phyloP scores from a whole-genome alignment of 2,797 vertebrate species.

The Jordanella pulchra region DNA sequence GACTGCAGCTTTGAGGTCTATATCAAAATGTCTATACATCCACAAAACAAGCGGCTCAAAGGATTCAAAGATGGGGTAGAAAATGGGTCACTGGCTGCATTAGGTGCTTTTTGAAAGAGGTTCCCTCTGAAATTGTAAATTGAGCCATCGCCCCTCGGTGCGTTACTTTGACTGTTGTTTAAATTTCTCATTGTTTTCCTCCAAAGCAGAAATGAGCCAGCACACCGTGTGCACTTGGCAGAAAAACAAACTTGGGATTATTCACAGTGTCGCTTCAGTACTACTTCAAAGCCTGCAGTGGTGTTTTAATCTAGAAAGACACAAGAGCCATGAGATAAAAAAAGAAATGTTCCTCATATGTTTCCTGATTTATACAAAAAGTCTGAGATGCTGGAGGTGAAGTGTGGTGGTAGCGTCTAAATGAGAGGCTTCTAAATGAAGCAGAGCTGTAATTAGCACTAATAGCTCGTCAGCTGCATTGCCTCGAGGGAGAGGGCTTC shows the following conservation, averaged over 20 bases:
- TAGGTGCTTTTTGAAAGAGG: constrained; percentile 53
- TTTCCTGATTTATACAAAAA: constrained; percentile 50
- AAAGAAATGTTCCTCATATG: constrained; percentile 34
- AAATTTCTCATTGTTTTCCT: constrained; percentile 54
- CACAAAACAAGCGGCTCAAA: constrained; percentile 58
- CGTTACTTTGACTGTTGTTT: constrained; percentile 22
- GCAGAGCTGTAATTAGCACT: constrained; percentile 79
- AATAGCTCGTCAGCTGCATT: constrained; percentile 73
- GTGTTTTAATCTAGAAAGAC: constrained; percentile 65
- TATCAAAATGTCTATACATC: constrained; percentile 29
- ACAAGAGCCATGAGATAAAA: constrained; percentile 40
- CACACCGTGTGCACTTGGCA: constrained; percentile 40
- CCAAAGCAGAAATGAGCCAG: constrained; percentile 33
- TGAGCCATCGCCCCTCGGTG: constrained; percentile 46
- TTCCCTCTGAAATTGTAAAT: constrained; percentile 52
- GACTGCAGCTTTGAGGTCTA: constrained; percentile 61
- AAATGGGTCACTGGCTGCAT: constrained; percentile 73
- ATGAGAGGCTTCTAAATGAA: constrained; percentile 77
- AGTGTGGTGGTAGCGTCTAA: constrained; percentile 64
- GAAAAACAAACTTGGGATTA: constrained; percentile 44
- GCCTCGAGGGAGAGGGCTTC: constrained; percentile 70
- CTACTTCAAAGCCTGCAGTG: constrained; percentile 59
- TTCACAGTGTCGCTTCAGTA: constrained; percentile 41
- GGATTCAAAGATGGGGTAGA: constrained; percentile 32
- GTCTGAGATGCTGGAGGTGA: constrained; percentile 69